Base-by-base conservation (phyloP, 2,113 vertebrate genomes). In the Ovibos moschatus region DNA sequence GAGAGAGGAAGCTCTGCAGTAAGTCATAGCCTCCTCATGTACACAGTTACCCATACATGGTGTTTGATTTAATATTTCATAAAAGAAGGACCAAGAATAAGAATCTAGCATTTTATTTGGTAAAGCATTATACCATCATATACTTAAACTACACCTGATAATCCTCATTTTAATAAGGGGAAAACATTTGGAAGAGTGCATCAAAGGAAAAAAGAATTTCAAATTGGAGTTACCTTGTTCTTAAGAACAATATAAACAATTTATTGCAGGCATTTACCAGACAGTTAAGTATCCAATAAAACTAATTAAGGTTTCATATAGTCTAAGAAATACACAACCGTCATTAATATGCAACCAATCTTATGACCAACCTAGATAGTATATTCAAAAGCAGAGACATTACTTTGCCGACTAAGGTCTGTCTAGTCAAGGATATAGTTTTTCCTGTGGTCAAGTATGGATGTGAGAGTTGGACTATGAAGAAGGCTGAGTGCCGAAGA, bases 101-200 rank as follows among this genome's bases (percentile, higher is more conserved):
- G 7, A 86, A 82, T 71, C 3, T 45, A 53, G 23, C 16, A n/a
- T 96, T 94, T 97, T 64, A 89, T 92, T 85, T 89, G 62, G 85
- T 50, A 91, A 93, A 67, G 23, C 8, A 47, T 43, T 92, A 40
- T 62, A 43, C 28, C 30, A 53, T 87, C 43, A 28, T 25, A 45
- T 5, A 27, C 25, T 79, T 86, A 47, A 94, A 82, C 62, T 58
- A 78, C 2, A 40, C 4, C 12, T 57, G 36, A n/a, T 7, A 76
- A 60, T 40, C 5, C 30, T 90, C 45, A 71, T 67, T 28, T 84
- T 74, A 62, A 87, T 55, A 92, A 86, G 96, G 21, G 7, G 21
- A 60, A 87, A 87, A 51, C 36, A 60, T 83, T 91, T 89, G 3
- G 51, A 87, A 71, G 58, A 95, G 10, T 2, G 6, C 10, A 82